Percentiles rank a stretch among this genome's conserved stretches.
Evolutionary conservation across 2,888 invertebrate genomes (phyloP).

Genomic region (Petrolisthes manimaculis): DNA sequence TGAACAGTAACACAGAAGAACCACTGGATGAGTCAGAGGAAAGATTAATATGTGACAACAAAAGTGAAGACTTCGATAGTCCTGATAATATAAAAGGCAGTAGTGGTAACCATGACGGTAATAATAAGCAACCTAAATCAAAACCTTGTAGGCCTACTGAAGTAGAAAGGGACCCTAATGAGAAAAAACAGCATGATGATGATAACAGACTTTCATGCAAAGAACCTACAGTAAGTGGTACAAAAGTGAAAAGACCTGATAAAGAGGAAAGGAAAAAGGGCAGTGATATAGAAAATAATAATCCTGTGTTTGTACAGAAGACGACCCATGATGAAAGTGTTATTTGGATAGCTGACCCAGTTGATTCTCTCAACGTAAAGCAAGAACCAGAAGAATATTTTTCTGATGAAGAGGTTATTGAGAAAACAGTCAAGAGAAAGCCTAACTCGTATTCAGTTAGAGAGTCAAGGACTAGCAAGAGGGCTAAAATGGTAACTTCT

Average conservation of each 20-base stretch:
- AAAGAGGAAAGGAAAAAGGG: not conserved
- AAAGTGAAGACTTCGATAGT: too few species aligned
- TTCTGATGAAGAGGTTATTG: conserved; percentile 47
- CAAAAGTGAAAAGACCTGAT: not conserved
- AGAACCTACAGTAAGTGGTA: too few species aligned
- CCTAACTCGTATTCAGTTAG: not conserved
- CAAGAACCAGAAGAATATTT: conserved; percentile 54
- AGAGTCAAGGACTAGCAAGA: conserved; percentile 34
- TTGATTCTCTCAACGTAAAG: conserved; percentile 36
- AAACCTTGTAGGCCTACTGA: too few species aligned
- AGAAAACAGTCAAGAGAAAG: conserved; percentile 21
- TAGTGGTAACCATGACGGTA: too few species aligned
- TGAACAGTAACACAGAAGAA: too few species aligned
- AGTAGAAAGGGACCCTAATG: too few species aligned
- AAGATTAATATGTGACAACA: too few species aligned
- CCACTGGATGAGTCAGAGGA: too few species aligned
- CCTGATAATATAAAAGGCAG: too few species aligned
- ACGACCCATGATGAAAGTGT: not conserved
- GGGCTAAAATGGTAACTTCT: conserved; percentile 56
- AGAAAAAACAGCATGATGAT: too few species aligned
- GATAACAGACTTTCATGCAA: too few species aligned
- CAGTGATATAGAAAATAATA: not conserved
- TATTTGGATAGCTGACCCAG: not conserved
- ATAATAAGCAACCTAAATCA: too few species aligned
- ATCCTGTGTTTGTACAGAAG: not conserved